These are phyloP conservation scores for Ennomos quercinarius DNA, from an alignment of 2,888 invertebrate species.

Conservation along the genomic window DNA sequence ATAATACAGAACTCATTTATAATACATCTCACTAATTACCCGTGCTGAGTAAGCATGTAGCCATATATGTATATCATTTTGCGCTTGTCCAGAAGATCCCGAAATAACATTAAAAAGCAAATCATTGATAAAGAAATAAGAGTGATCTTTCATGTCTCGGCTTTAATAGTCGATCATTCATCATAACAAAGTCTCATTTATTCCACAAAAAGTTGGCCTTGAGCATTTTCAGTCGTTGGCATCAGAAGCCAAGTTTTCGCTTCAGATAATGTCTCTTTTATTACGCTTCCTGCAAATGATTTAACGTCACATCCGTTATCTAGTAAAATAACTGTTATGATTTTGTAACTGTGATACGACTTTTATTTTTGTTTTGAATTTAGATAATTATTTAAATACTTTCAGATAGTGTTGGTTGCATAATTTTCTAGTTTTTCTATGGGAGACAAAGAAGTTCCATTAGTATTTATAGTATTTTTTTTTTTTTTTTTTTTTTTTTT, in stretches of 20 bases:
- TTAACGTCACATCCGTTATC: constrained; percentile 29
- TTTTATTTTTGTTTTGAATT: constrained; percentile 8
- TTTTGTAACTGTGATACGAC: constrained; percentile 3
- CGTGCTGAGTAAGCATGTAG: no score
- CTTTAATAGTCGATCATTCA: constrained; percentile 14
- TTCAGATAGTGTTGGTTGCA: no score
- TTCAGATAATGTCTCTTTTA: constrained; percentile 26
- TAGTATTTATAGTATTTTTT: no score
- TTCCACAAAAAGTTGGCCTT: constrained; percentile 24
- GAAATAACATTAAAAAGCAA: constrained; percentile 4
- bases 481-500: no score
- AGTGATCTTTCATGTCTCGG: constrained; percentile 19
- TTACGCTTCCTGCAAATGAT: constrained; percentile 26
- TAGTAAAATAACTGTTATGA: constrained; percentile 11
- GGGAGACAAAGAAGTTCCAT: no score
- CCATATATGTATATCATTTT: no score
- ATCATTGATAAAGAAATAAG: constrained; percentile 11
- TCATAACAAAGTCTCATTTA: constrained; percentile 18
- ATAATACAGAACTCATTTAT: no score
- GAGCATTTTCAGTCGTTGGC: constrained; percentile 17
- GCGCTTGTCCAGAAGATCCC: no score
- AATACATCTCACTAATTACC: no score
- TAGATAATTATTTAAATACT: not conserved
- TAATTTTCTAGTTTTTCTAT: no score
- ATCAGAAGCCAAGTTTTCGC: constrained; percentile 22